Percentiles rank a stretch among this genome's conserved stretches.
Conservation (phyloP, 2,888 invertebrate species). For the Baccha elongata region DNA sequence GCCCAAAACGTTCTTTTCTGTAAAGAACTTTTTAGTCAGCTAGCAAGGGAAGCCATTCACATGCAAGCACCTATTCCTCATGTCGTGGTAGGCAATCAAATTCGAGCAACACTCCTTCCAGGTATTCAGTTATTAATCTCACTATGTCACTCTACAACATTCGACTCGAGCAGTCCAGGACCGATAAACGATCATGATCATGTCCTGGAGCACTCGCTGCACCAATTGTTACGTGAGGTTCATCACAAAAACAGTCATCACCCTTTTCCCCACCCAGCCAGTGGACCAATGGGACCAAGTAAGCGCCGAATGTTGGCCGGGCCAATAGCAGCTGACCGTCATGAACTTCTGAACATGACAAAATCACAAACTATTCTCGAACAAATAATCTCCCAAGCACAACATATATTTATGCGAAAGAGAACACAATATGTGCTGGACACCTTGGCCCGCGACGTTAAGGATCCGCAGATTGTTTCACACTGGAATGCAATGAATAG, state of each 20-base stretch:
- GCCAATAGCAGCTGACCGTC: slow-evolving; percentile 93
- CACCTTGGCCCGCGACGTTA: slow-evolving; percentile 95
- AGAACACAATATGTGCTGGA: slow-evolving; percentile 96
- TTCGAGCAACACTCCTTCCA: slow-evolving; percentile 96
- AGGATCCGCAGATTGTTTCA: slow-evolving; percentile 96
- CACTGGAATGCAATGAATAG: slow-evolving; percentile 98
- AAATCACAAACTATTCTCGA: slow-evolving; percentile 96
- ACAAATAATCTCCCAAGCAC: slow-evolving; percentile 97
- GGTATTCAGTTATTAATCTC: slow-evolving; percentile 96
- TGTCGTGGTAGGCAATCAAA: slow-evolving; percentile 98
- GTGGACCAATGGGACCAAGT: slow-evolving; percentile 96
- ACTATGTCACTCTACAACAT: slow-evolving; percentile 91
- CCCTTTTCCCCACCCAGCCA: slow-evolving; percentile 97
- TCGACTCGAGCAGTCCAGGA: slow-evolving; percentile 82
- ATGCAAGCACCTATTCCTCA: slow-evolving; percentile 96
- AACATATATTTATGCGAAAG: slow-evolving; percentile 95
- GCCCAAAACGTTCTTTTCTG: slow-evolving; percentile 98
- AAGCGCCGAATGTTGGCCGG: slow-evolving; percentile 95
- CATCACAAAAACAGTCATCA: slow-evolving; percentile 96
- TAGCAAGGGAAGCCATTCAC: slow-evolving; percentile 97
- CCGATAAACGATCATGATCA: slow-evolving; percentile 92
- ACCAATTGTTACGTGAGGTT: slow-evolving; percentile 95
- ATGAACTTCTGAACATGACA: slow-evolving; percentile 94
- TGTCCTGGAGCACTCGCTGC: slow-evolving; percentile 97
- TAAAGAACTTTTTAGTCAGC: slow-evolving; percentile 96